Evolutionary conservation across 2,888 invertebrate genomes (phyloP).

Genomic region (Glyphotaelius pellucidus): DNA sequence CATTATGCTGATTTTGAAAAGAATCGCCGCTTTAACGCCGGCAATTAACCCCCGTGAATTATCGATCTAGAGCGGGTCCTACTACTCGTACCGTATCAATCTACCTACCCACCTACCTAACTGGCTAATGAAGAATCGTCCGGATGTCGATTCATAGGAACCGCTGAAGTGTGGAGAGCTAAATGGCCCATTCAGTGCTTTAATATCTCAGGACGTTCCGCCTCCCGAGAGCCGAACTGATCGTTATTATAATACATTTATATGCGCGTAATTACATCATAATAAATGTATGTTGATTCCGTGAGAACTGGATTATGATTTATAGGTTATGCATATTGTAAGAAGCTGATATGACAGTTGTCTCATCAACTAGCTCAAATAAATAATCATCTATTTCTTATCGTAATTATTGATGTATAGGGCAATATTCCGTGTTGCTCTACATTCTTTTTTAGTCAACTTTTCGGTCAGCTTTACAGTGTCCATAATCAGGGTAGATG

Average conservation of each 20-base stretch:
- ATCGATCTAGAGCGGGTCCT: constrained; percentile 33
- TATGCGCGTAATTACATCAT: background rate
- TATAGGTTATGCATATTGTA: background rate
- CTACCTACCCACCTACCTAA: background rate
- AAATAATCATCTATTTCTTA: too few species aligned
- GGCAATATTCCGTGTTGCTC: too few species aligned
- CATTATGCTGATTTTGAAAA: constrained; percentile 26
- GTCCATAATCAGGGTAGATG: too few species aligned
- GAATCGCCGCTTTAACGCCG: constrained; percentile 24
- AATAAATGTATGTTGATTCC: background rate
- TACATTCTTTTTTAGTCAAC: too few species aligned
- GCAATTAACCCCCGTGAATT: constrained; percentile 53
- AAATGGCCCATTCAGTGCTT: constrained; percentile 32
- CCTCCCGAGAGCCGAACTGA: background rate
- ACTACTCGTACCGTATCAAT: background rate
- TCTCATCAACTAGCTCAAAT: too few species aligned
- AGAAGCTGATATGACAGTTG: too few species aligned
- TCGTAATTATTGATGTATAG: too few species aligned
- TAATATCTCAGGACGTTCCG: constrained; percentile 3
- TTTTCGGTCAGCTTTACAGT: too few species aligned
- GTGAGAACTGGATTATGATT: background rate
- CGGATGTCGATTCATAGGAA: constrained; percentile 52
- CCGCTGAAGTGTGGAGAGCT: constrained; percentile 41
- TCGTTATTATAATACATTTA: background rate
- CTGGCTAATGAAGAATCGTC: constrained; percentile 46